phyloP scores from a whole-genome alignment of 2,888 invertebrate species.

The Dryobota labecula region DNA sequence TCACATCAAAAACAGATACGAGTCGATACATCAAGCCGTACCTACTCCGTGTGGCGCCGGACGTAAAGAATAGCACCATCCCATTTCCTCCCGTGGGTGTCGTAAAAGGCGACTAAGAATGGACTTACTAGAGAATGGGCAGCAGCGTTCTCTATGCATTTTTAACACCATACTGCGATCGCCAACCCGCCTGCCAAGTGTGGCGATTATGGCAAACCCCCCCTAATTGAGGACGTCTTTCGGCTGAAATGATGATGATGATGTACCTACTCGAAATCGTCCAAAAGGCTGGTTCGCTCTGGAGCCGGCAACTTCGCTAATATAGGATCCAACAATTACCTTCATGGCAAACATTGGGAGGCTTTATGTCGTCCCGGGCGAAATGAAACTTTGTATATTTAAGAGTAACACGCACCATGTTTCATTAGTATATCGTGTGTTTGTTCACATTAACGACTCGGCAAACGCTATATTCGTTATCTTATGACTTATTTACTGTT shows the following conservation, averaged over 20 bases:
- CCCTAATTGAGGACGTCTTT: no score
- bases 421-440: conserved; percentile 72
- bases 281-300: conserved; percentile 61
- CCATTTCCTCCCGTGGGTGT: no score
- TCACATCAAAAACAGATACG: conserved; percentile 38
- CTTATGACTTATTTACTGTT: conserved; percentile 73
- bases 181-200: no score
- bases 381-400: conserved; percentile 69
- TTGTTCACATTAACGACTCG: conserved; percentile 71
- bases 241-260: no score
- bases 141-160: no score
- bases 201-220: no score
- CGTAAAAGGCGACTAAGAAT: no score
- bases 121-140: no score
- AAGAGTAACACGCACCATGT: conserved; percentile 72
- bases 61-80: no score
- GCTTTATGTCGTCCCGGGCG: conserved; percentile 66
- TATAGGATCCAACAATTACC: conserved; percentile 78
- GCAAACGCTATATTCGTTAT: conserved; percentile 67
- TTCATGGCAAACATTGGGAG: conserved; percentile 73
- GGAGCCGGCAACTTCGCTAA: conserved; percentile 72
- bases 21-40: conserved; percentile 57
- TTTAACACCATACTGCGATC: no score
- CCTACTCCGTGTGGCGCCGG: no score
- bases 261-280: conserved; percentile 49